A percentile compares a stretch with the other conserved stretches of the same genome.
These are phyloP conservation scores for Rhinichthys klamathensis DNA, from an alignment of 2,113 vertebrate genomes.

Conservation along the genomic window DNA sequence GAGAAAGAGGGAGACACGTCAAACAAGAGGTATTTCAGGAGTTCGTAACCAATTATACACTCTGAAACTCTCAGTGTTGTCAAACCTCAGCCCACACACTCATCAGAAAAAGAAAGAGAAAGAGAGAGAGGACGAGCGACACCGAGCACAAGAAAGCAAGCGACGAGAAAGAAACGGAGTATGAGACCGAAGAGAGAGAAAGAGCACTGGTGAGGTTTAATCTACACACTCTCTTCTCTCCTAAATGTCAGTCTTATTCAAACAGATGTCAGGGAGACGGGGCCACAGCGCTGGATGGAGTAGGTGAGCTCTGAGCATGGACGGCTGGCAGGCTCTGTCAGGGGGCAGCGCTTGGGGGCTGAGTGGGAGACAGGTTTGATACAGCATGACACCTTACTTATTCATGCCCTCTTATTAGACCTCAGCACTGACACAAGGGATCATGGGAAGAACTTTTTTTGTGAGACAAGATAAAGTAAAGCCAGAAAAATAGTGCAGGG, in stretches of 20 bases:
- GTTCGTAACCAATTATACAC: constrained; percentile 62
- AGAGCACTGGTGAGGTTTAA: constrained; percentile 34
- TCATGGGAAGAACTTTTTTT: constrained; percentile 18
- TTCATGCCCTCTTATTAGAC: constrained; percentile 53
- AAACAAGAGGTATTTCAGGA: constrained; percentile 67
- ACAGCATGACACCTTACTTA: constrained; percentile 46
- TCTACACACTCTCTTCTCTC: constrained; percentile 23
- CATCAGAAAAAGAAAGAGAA: constrained; percentile 28
- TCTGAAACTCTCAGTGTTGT: constrained; percentile 58
- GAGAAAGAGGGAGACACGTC: constrained; percentile 65
- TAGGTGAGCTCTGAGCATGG: constrained; percentile 12
- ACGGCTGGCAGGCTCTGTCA: constrained; percentile 45
- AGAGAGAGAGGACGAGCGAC: constrained; percentile 15
- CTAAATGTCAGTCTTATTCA: constrained; percentile 47
- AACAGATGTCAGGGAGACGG: constrained; percentile 33
- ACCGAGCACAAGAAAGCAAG: constrained; percentile 10
- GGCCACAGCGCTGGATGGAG: constrained; percentile 4
- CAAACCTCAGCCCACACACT: constrained; percentile 54
- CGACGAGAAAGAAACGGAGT: not conserved
- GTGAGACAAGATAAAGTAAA: constrained; percentile 4
- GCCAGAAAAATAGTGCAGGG: not conserved
- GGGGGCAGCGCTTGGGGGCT: constrained; percentile 7
- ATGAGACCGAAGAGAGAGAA: constrained; percentile 36
- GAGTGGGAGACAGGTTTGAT: constrained; percentile 43
- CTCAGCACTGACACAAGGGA: constrained; percentile 28